Conservation (phyloP, 2,113 vertebrate species). For the Bolborhynchus lineola region DNA sequence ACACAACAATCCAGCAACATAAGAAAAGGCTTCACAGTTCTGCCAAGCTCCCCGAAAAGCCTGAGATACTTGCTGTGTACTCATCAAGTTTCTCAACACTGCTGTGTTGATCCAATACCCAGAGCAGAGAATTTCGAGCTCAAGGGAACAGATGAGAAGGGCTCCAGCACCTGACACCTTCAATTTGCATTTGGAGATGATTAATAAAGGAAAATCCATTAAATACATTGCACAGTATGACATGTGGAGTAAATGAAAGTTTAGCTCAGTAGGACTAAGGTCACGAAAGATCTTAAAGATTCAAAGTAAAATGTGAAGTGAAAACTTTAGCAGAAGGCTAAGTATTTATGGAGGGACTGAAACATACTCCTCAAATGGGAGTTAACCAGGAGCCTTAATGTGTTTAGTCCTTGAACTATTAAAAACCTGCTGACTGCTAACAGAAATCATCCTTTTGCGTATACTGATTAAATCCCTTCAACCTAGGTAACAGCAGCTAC, state of each 20-base stretch:
- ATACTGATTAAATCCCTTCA: not conserved
- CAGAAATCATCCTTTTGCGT: not conserved
- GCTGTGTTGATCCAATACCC: not conserved
- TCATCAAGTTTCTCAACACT: not conserved
- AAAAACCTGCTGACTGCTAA: not conserved
- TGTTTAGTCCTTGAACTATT: not conserved
- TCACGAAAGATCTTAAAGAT: not conserved
- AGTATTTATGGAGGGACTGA: not conserved
- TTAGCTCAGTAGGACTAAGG: not conserved
- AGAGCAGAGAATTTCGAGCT: not conserved
- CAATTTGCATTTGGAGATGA: constrained; percentile 21
- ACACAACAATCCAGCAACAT: not conserved
- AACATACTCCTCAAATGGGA: not conserved
- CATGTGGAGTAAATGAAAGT: not conserved
- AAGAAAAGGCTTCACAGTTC: not conserved
- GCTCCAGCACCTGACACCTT: not conserved
- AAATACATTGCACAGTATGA: not conserved
- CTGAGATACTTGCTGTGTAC: not conserved
- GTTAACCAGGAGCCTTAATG: not conserved
- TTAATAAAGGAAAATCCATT: constrained; percentile 28
- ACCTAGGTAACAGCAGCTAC: not conserved
- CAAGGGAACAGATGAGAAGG: not conserved
- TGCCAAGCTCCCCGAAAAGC: not conserved
- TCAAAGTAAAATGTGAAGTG: not conserved
- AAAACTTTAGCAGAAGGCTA: not conserved